A percentile compares a stretch with the other conserved stretches of the same genome.
Conservation (phyloP, 2,797 vertebrate species). For the Syngnathus rostellatus region DNA sequence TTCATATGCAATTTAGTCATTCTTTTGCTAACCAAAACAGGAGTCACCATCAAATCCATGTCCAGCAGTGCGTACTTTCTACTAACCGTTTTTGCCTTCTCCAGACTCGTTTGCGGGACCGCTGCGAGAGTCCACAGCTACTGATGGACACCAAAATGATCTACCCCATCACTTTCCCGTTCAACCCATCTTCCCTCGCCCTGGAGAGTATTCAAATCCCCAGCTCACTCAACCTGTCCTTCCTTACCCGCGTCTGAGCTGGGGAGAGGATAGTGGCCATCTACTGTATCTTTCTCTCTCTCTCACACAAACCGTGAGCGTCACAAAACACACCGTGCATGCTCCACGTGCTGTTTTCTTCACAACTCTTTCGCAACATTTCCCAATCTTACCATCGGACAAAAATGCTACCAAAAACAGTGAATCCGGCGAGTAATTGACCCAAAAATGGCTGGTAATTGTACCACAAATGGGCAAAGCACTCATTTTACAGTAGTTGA, state of each 20-base stretch:
- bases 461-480: not conserved
- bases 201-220: slow-evolving; percentile 98
- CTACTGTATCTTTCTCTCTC: slow-evolving; percentile 1
- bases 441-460: not conserved
- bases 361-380: not conserved
- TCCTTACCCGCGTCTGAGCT: slow-evolving; percentile 83
- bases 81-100: not conserved
- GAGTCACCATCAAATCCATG: not conserved
- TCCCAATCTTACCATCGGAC: not conserved
- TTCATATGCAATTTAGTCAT: no score
- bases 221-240: slow-evolving; percentile 82
- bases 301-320: not conserved
- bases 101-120: slow-evolving; percentile 88
- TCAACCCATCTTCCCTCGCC: slow-evolving; percentile 89
- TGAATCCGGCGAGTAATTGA: not conserved
- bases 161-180: slow-evolving; percentile 95
- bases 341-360: not conserved
- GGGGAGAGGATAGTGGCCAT: not conserved
- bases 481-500: not conserved
- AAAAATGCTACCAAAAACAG: not conserved
- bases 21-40: not conserved
- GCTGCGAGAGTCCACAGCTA: slow-evolving; percentile 89
- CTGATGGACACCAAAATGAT: slow-evolving; percentile 97
- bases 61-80: not conserved
- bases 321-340: not conserved